A percentile compares a stretch with the other conserved stretches of the same genome.
Conservation (phyloP, 2,888 invertebrate species). For the Microctonus hyperodae region DNA sequence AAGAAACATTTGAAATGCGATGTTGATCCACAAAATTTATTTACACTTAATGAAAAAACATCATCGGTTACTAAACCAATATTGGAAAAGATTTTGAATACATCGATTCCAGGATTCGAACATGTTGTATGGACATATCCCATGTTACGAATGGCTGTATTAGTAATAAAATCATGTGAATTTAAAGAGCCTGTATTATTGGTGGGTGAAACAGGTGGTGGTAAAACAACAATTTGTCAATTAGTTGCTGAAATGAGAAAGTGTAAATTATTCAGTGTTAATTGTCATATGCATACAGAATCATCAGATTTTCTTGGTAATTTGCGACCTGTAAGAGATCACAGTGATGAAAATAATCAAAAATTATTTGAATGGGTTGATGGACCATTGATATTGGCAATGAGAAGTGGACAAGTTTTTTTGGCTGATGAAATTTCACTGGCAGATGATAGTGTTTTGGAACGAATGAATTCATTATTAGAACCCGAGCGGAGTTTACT, state of each 20-base stretch:
- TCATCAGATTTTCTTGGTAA: conserved; percentile 98
- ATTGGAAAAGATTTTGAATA: conserved; percentile 71
- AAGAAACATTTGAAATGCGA: conserved; percentile 81
- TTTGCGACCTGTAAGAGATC: conserved; percentile 83
- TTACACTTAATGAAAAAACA: conserved; percentile 72
- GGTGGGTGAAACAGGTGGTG: conserved; percentile 98
- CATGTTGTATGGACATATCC: conserved; percentile 96
- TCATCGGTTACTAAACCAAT: conserved; percentile 80
- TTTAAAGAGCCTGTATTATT: conserved; percentile 94
- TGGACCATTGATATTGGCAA: conserved; percentile 91
- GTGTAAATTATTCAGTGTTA: conserved; percentile 79
- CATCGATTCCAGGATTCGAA: conserved; percentile 68
- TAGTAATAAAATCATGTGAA: conserved; percentile 83
- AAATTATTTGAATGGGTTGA: conserved; percentile 97
- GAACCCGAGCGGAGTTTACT: conserved; percentile 92
- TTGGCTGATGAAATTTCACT: conserved; percentile 98
- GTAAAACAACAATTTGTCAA: conserved; percentile 96
- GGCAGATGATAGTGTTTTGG: conserved; percentile 97
- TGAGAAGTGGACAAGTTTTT: conserved; percentile 88
- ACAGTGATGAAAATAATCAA: conserved; percentile 63
- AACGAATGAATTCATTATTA: conserved; percentile 95
- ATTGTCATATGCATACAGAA: conserved; percentile 99
- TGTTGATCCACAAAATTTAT: conserved; percentile 75
- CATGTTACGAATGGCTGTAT: conserved; percentile 81
- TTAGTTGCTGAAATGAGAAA: conserved; percentile 76